Percentiles rank a stretch among this genome's conserved stretches.
phyloP scores from a whole-genome alignment of 2,888 invertebrate genomes.

The Desoria tigrina region DNA sequence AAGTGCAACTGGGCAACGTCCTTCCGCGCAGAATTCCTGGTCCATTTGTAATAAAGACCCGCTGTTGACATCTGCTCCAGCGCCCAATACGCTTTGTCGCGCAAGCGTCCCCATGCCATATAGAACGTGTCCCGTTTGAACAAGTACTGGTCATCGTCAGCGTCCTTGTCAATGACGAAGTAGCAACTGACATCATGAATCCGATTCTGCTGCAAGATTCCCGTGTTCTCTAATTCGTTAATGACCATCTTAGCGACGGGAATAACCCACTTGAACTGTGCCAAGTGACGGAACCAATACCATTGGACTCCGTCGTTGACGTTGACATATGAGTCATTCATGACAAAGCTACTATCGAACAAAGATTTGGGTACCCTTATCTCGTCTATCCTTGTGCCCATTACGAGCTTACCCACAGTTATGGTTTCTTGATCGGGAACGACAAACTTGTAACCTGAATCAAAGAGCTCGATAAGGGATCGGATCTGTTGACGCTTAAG shows the following conservation, averaged over 20 bases:
- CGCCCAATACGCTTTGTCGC: conserved; percentile 2
- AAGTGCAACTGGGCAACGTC: no score
- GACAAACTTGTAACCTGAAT: background rate
- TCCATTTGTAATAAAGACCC: no score
- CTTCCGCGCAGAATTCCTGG: no score
- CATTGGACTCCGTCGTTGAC: conserved; percentile 1
- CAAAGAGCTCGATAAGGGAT: background rate
- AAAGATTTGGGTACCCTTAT: background rate
- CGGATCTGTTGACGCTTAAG: background rate
- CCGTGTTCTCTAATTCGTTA: background rate
- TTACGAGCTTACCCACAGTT: background rate
- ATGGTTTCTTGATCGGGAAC: background rate
- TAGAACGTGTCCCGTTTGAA: background rate
- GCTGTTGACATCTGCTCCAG: no score
- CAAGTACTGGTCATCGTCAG: conserved; percentile 18
- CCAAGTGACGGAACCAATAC: conserved; percentile 6
- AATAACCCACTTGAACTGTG: conserved; percentile 11
- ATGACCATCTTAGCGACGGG: background rate
- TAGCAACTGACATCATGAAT: conserved; percentile 4
- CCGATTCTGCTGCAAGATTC: conserved; percentile 11
- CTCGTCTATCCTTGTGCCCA: background rate
- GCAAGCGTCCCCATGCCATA: conserved; percentile 10
- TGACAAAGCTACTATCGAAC: background rate
- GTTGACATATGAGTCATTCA: background rate
- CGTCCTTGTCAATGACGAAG: background rate